Evolutionary conservation across 2,797 vertebrate species (phyloP).

Genomic region (Lophotriccus pileatus): DNA sequence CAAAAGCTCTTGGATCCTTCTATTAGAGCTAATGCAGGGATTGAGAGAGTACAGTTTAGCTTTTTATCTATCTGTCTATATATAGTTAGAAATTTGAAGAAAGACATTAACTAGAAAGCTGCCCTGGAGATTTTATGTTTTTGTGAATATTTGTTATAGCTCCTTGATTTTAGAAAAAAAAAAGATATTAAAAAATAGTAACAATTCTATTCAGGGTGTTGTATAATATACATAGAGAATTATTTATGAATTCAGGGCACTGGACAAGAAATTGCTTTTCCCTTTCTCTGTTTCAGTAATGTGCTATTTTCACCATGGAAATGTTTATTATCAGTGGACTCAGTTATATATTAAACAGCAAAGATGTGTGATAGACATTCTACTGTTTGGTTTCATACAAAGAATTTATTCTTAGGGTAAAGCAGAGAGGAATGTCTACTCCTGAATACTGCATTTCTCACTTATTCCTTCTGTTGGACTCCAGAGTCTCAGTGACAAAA

Average conservation of each 20-base stretch:
- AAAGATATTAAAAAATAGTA: not conserved
- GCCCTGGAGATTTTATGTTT: not conserved
- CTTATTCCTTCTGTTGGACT: not conserved
- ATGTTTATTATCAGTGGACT: not conserved
- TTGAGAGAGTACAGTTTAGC: not conserved
- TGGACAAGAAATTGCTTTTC: not conserved
- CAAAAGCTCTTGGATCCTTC: conserved; percentile 4
- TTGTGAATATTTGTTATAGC: not conserved
- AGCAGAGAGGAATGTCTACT: not conserved
- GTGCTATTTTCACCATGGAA: not conserved
- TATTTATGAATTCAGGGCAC: not conserved
- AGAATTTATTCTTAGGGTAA: not conserved
- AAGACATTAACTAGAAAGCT: not conserved
- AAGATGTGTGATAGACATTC: not conserved
- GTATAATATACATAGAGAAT: not conserved
- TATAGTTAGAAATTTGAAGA: not conserved
- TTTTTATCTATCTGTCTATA: not conserved
- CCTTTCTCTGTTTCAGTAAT: not conserved
- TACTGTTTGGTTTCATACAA: not conserved
- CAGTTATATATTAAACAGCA: not conserved
- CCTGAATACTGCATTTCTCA: not conserved
- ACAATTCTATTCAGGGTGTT: not conserved
- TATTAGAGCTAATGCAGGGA: conserved; percentile 9
- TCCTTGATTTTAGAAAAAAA: not conserved
- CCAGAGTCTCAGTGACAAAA: not conserved